Base-by-base conservation (phyloP, 2,888 invertebrate genomes). In the Andrena minutula region DNA sequence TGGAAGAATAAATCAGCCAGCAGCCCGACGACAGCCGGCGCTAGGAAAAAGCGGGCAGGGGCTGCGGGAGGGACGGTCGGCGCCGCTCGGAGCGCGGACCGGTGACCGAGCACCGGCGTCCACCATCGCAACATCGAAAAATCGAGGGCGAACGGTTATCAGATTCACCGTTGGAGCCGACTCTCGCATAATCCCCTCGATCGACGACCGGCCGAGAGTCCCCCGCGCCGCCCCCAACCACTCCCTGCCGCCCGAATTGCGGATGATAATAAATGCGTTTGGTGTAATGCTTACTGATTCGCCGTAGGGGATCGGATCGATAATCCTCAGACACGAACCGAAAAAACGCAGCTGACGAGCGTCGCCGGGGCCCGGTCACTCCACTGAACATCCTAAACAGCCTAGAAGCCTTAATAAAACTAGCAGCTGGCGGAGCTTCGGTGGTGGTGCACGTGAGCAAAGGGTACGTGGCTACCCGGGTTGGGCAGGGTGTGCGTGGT, bases 241-340 rank as follows among this genome's bases (percentile, higher is more conserved):
- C n/a, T 5, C 49, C 20, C 1, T 10, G n/a, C 8, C 58, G 47
- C n/a, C 58, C 41, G 41, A 56, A 23, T 60, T 28, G 56, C 8
- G 30, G 23, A 20, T 30, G 74, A 75, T 69, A 78, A 64, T 72
- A 82, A 83, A 78, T 82, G 71, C 66, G 51, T 64, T 68, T 64
- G 71, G 75, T 82, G 71, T 78, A 72, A 82, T 82, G 83, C 83
- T 83, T 82, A 83, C 83, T 75, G 83, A 75, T 72, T 72, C 82
- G 76, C 16, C 60, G 65, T n/a, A 61, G 35, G 70, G 73, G 16
- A 66, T 78, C 53, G 82, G 82, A 82, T 83, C 83, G 65, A 83
- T 83, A 82, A 64, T 82, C 82, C 82, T 72, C 70, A 69, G 82
- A 82, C 83, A 72, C 82, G 68, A 75, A 77, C 65, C 70, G 74